A percentile compares a stretch with the other conserved stretches of the same genome.
Conservation (phyloP, 1,140 invertebrate species). For the Aporrectodea caliginosa region DNA sequence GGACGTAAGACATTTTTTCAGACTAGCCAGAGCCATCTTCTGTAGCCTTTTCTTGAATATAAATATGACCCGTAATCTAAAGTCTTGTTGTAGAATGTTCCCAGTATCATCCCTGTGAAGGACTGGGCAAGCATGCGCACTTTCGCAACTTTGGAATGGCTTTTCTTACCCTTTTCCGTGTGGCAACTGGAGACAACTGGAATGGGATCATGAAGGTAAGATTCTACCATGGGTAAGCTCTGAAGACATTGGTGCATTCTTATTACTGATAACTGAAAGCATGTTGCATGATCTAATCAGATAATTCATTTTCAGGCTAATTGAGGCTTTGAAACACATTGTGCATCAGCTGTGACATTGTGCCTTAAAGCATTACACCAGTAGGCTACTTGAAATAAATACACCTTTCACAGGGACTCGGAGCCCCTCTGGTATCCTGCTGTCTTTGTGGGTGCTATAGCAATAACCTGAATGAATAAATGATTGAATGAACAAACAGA, state of each 20-base stretch:
- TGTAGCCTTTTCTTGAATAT: background rate
- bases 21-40: background rate
- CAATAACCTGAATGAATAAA: too few relatives aligned
- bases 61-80: background rate
- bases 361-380: background rate
- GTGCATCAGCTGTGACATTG: too few relatives aligned
- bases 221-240: background rate
- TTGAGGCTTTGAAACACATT: too few relatives aligned
- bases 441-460: too few relatives aligned
- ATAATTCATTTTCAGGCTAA: too few relatives aligned
- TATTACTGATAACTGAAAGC: background rate
- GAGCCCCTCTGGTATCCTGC: too few relatives aligned
- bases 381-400: background rate
- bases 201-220: conserved; percentile 97
- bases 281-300: background rate
- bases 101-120: conserved; percentile 92
- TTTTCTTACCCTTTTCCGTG: conserved; percentile 95
- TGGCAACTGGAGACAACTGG: conserved; percentile 99
- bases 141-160: conserved; percentile 99
- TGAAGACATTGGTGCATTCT: background rate
- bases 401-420: too few relatives aligned
- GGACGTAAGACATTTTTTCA: background rate
- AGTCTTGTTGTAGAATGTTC: conserved; percentile 73
- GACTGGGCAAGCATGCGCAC: conserved; percentile 98
- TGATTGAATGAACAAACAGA: too few relatives aligned